Conservation (phyloP, 1,140 invertebrate genomes). For the Drosophila subobscura region DNA sequence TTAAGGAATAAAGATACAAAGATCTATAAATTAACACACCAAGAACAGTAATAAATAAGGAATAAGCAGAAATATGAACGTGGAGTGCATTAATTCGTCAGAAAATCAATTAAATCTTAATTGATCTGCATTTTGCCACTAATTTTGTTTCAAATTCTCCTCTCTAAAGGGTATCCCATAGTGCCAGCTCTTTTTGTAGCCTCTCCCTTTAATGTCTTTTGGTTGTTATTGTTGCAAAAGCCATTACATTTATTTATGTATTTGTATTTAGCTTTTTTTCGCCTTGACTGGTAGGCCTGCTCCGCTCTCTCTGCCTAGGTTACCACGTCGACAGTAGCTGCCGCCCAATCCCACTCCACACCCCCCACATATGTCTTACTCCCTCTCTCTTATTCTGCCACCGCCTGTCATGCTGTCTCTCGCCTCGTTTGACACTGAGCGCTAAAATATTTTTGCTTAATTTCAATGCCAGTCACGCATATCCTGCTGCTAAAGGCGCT, state of each 20-base stretch:
- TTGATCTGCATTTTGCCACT: too few species aligned
- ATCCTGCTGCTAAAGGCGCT: slow-evolving; percentile 62
- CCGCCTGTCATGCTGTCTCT: slow-evolving; percentile 28
- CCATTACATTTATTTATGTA: slow-evolving; percentile 78
- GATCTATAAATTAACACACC: not conserved
- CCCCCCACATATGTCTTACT: not conserved
- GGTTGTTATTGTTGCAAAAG: slow-evolving; percentile 54
- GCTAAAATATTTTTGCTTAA: slow-evolving; percentile 67
- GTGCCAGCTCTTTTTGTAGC: not conserved
- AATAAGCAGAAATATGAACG: not conserved
- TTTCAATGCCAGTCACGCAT: slow-evolving; percentile 78
- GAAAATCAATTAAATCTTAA: too few species aligned
- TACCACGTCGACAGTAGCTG: slow-evolving; percentile 43
- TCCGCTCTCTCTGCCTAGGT: slow-evolving; percentile 17
- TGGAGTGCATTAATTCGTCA: too few species aligned
- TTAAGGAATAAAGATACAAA: too few species aligned
- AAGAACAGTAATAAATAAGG: not conserved
- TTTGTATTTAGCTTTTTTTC: slow-evolving; percentile 31
- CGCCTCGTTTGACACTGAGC: slow-evolving; percentile 69
- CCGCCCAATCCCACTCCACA: not conserved
- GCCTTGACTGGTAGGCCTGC: slow-evolving; percentile 31
- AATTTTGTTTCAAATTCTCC: too few species aligned
- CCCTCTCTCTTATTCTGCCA: not conserved
- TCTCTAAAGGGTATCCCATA: not conserved
- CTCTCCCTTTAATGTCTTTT: slow-evolving; percentile 13